These are phyloP conservation scores for Margaritifera margaritifera DNA, from an alignment of 2,888 invertebrate species.

Conservation along the genomic window DNA sequence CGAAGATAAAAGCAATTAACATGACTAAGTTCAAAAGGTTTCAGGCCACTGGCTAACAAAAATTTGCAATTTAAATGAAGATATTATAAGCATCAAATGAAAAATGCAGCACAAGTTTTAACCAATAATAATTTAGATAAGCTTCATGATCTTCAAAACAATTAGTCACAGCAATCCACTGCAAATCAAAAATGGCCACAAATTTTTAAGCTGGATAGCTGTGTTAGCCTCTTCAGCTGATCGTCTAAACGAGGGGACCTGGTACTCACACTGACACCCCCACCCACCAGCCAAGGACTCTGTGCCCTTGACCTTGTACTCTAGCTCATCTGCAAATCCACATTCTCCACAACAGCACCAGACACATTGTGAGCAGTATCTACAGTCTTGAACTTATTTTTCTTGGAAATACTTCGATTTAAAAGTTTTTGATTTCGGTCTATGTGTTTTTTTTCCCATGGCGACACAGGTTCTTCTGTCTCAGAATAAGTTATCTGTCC, in stretches of 20 bases:
- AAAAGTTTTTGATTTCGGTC: not conserved
- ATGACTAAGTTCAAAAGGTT: no score
- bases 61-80: no score
- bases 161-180: no score
- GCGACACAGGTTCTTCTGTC: constrained; percentile 14
- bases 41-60: no score
- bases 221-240: constrained; percentile 39
- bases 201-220: constrained; percentile 25
- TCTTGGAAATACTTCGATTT: not conserved
- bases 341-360: constrained; percentile 14
- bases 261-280: constrained; percentile 27
- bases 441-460: constrained; percentile 14
- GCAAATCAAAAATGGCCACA: no score
- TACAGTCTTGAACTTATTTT: not conserved
- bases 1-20: no score
- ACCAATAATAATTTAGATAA: no score
- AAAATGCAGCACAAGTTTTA: no score
- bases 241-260: constrained; percentile 33
- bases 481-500: constrained; percentile 9
- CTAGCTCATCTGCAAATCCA: constrained; percentile 37
- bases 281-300: constrained; percentile 22
- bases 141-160: no score
- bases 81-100: no score
- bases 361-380: not conserved
- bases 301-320: constrained; percentile 31